Conservation (phyloP, 2,797 vertebrate genomes). For the Manis javanica region DNA sequence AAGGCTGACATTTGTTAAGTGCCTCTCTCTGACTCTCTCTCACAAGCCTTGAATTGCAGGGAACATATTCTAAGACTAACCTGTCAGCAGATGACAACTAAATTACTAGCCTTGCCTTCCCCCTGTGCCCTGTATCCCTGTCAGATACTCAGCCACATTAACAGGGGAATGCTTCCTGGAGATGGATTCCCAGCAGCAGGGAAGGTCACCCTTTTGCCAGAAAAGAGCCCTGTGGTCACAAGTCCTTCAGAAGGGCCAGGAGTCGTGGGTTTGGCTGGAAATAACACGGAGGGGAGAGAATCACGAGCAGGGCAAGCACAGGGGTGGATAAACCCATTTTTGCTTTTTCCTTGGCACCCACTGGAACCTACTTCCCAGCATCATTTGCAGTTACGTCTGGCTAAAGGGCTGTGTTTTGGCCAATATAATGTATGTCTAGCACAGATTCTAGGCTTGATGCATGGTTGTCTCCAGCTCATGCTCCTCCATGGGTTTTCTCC, state of each 20-base stretch:
- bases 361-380: neutral
- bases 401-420: neutral
- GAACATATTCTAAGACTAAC: conserved; percentile 77
- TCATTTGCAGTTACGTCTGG: neutral
- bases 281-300: neutral
- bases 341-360: neutral
- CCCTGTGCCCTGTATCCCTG: conserved; percentile 69
- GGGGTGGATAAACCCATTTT: neutral
- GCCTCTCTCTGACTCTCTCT: conserved; percentile 33
- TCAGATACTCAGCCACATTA: neutral
- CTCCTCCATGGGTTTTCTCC: neutral
- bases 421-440: neutral
- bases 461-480: neutral
- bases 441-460: neutral
- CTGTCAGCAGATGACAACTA: conserved; percentile 79
- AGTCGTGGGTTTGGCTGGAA: neutral
- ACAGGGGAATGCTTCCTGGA: neutral
- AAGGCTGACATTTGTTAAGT: conserved; percentile 68
- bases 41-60: conserved; percentile 51
- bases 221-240: neutral
- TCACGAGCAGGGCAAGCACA: neutral
- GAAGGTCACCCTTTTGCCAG: conserved; percentile 67
- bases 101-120: conserved; percentile 77
- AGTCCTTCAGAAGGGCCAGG: neutral
- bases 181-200: neutral